Conservation (phyloP, 2,797 vertebrate species). For the Holocentrus rufus region DNA sequence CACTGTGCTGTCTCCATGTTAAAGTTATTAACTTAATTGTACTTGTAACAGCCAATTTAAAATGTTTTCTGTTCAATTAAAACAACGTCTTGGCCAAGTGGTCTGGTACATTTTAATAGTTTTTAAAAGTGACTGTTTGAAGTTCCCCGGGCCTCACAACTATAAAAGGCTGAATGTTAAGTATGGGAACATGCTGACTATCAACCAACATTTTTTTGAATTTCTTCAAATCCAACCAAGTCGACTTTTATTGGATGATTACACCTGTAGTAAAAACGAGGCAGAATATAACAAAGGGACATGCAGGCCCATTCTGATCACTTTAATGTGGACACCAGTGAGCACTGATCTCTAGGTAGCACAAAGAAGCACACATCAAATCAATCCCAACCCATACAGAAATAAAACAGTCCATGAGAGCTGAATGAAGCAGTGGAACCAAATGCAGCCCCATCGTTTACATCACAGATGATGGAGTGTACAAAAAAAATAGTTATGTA, state of each 20-base stretch:
- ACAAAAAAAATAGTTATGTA: conserved; percentile 35
- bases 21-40: not conserved
- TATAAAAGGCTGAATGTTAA: no score
- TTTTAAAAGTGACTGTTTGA: not conserved
- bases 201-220: not conserved
- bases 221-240: no score
- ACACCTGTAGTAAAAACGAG: not conserved
- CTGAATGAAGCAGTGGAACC: conserved; percentile 22
- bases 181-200: not conserved
- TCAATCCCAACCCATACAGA: conserved; percentile 54
- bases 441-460: conserved; percentile 13
- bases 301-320: conserved; percentile 71
- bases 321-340: conserved; percentile 82
- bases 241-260: not conserved
- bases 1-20: conserved; percentile 27
- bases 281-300: conserved; percentile 11
- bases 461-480: conserved; percentile 57
- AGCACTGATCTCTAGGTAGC: conserved; percentile 75
- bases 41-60: conserved; percentile 13
- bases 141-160: not conserved
- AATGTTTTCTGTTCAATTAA: conserved; percentile 49
- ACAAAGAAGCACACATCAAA: conserved; percentile 66
- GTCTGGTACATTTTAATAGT: not conserved
- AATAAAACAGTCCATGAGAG: conserved; percentile 46
- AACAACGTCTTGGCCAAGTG: conserved; percentile 18